Evolutionary conservation across 2,888 invertebrate species (phyloP).

Genomic region (Heliconius sara): DNA sequence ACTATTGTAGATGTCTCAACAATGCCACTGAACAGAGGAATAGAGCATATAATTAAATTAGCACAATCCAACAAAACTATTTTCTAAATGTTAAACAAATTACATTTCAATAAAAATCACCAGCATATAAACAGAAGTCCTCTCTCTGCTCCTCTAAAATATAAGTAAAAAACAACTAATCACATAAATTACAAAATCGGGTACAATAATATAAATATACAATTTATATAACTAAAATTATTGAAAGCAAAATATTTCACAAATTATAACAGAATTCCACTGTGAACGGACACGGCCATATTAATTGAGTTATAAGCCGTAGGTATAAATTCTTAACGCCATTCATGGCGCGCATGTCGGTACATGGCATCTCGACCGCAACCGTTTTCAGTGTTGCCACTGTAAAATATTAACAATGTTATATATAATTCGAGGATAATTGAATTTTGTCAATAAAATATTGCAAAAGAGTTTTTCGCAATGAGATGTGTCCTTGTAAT

Average conservation of each 20-base stretch:
- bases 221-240: slow-evolving; percentile 1
- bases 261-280: slow-evolving; percentile 15
- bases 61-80: too few species aligned
- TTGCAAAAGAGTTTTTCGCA: not conserved
- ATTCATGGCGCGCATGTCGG: slow-evolving; percentile 29
- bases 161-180: not conserved
- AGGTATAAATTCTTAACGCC: slow-evolving; percentile 33
- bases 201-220: too few species aligned
- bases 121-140: not conserved
- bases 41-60: too few species aligned
- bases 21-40: too few species aligned
- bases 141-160: not conserved
- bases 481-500: not conserved
- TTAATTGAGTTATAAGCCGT: slow-evolving; percentile 29
- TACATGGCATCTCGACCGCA: slow-evolving; percentile 34
- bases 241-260: not conserved
- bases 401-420: slow-evolving; percentile 24
- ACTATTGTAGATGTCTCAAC: too few species aligned
- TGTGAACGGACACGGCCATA: not conserved
- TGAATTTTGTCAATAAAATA: slow-evolving; percentile 13
- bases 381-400: slow-evolving; percentile 27
- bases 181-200: not conserved
- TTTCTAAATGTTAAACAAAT: too few species aligned
- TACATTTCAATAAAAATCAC: not conserved
- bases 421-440: slow-evolving; percentile 13